phyloP scores from a whole-genome alignment of 1,140 invertebrate genomes.

The Magallana angulata region DNA sequence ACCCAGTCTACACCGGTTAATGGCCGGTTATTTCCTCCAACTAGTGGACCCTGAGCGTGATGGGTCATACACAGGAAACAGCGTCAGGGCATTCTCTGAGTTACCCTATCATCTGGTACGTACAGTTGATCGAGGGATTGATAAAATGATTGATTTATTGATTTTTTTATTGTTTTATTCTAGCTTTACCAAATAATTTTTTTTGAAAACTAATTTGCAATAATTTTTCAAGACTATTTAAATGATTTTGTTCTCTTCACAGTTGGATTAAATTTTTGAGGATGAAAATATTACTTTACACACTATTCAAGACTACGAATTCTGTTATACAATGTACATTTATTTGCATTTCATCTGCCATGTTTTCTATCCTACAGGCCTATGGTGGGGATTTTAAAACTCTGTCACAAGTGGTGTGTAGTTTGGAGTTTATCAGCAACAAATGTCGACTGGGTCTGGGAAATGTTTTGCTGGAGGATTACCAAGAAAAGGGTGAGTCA shows the following conservation, averaged over 20 bases:
- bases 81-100: conserved; percentile 68
- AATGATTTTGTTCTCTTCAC: too few relatives aligned
- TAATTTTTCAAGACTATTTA: too few relatives aligned
- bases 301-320: neutral
- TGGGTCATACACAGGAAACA: conserved; percentile 67
- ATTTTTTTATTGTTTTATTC: too few relatives aligned
- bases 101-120: conserved; percentile 77
- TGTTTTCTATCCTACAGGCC: conserved; percentile 49
- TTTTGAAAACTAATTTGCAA: too few relatives aligned
- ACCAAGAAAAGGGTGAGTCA: conserved; percentile 66
- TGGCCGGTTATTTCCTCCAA: conserved; percentile 73
- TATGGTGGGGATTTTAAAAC: conserved; percentile 65
- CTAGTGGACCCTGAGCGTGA: conserved; percentile 69
- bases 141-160: too few relatives aligned
- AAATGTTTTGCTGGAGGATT: conserved; percentile 72
- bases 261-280: too few relatives aligned
- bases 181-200: too few relatives aligned
- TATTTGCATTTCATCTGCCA: too few relatives aligned
- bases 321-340: neutral
- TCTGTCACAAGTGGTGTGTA: conserved; percentile 68
- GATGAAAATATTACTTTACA: neutral
- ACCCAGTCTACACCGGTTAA: conserved; percentile 61
- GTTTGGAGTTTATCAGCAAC: conserved; percentile 70
- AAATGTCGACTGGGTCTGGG: conserved; percentile 74
- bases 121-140: too few relatives aligned